Conservation (phyloP, 2,888 invertebrate species). For the Pristionchus japonicus region DNA sequence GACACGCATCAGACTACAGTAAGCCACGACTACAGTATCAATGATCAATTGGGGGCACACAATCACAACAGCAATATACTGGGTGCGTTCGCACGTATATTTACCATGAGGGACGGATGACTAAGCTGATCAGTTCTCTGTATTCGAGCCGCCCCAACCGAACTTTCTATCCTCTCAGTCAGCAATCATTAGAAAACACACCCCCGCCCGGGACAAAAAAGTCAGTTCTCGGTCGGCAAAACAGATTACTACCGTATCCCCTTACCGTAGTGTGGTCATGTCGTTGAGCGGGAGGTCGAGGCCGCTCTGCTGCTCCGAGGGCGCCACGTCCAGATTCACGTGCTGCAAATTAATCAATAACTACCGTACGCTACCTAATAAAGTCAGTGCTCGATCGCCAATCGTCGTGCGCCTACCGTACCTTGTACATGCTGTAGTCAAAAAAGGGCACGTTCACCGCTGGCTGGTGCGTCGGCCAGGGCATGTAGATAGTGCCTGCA, state of each 20-base stretch:
- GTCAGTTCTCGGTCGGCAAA: not conserved
- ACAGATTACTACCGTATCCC: not conserved
- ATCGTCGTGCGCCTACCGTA: not conserved
- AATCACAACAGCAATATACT: not conserved
- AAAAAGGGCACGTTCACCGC: slow-evolving; percentile 67
- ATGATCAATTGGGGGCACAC: not conserved
- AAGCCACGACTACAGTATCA: not conserved
- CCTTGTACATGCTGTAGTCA: slow-evolving; percentile 60
- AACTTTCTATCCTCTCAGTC: not conserved
- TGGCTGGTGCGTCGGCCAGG: slow-evolving; percentile 67
- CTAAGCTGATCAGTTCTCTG: not conserved
- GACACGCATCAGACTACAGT: not conserved
- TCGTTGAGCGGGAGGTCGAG: slow-evolving; percentile 70
- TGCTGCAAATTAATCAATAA: slow-evolving; percentile 44
- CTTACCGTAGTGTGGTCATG: slow-evolving; percentile 66
- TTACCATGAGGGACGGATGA: not conserved
- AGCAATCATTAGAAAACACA: not conserved
- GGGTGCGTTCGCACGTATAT: not conserved
- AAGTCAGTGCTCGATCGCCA: not conserved
- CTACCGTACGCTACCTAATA: not conserved
- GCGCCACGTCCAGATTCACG: slow-evolving; percentile 68
- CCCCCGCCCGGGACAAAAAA: not conserved
- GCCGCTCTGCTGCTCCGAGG: slow-evolving; percentile 65
- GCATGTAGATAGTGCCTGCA: slow-evolving; percentile 49
- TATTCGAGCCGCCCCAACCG: not conserved